A percentile compares a stretch with the other conserved stretches of the same genome.
Evolutionary conservation across 2,888 invertebrate species (phyloP).

Genomic region (Lasioglossum pauxillum): DNA sequence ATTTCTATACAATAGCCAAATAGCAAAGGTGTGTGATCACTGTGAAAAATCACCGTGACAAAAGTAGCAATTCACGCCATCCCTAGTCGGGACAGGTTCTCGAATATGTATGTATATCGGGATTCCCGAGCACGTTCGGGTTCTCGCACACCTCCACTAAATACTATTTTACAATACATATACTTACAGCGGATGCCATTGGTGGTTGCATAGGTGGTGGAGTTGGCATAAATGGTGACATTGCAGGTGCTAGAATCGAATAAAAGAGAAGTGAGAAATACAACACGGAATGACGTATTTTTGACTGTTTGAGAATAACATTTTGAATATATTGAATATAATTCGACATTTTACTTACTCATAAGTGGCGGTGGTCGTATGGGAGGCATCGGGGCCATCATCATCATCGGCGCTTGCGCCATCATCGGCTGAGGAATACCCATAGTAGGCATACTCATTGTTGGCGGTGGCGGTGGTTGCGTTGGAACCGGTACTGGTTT

Average conservation of each 20-base stretch:
- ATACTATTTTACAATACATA: slow-evolving; percentile 19
- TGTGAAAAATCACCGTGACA: too few species aligned
- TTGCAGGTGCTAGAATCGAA: slow-evolving; percentile 78
- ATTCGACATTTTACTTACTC: slow-evolving; percentile 82
- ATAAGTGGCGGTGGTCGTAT: slow-evolving; percentile 87
- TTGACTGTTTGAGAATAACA: not conserved
- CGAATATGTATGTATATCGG: too few species aligned
- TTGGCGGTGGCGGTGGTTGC: slow-evolving; percentile 82
- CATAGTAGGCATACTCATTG: slow-evolving; percentile 82
- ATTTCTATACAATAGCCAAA: not conserved
- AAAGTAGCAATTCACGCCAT: too few species aligned
- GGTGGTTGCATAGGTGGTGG: slow-evolving; percentile 83
- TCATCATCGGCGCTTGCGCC: slow-evolving; percentile 87
- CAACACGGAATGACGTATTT: slow-evolving; percentile 11
- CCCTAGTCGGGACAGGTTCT: too few species aligned
- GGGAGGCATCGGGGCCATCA: slow-evolving; percentile 87
- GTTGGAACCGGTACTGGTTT: slow-evolving; percentile 83
- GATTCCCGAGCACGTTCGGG: too few species aligned
- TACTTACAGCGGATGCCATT: slow-evolving; percentile 80
- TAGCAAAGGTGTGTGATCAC: not conserved
- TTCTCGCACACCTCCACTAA: not conserved
- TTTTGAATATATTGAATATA: not conserved
- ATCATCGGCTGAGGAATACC: slow-evolving; percentile 85
- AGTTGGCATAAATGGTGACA: slow-evolving; percentile 83
- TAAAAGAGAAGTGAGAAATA: not conserved